Evolutionary conservation across 2,888 invertebrate genomes (phyloP).

Genomic region (Buathra laborator): DNA sequence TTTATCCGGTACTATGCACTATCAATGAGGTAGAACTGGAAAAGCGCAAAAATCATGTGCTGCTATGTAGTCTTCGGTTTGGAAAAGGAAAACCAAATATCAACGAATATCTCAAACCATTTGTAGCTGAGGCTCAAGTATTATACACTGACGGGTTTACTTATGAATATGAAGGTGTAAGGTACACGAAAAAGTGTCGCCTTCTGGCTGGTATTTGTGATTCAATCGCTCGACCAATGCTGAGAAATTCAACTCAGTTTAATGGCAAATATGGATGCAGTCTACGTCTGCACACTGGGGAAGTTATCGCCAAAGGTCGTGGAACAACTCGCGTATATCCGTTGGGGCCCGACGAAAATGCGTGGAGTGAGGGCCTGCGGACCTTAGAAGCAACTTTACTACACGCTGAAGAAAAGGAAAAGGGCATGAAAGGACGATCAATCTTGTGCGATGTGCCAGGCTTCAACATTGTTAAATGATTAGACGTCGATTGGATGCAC

Average conservation of each 20-base stretch:
- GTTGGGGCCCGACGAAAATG: slow-evolving; percentile 5
- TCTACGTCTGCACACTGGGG: slow-evolving; percentile 5
- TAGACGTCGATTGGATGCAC: slow-evolving; percentile 58
- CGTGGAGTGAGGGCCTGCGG: slow-evolving; percentile 41
- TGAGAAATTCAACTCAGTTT: slow-evolving; percentile 4
- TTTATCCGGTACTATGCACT: slow-evolving; percentile 49
- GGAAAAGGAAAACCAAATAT: slow-evolving; percentile 51
- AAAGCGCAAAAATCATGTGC: slow-evolving; percentile 36
- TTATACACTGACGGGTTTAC: slow-evolving; percentile 27
- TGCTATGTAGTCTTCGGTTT: slow-evolving; percentile 45
- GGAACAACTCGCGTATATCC: slow-evolving; percentile 48
- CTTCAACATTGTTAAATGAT: slow-evolving; percentile 42
- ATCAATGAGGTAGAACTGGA: slow-evolving; percentile 45
- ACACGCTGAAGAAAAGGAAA: slow-evolving; percentile 17
- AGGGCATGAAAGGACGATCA: slow-evolving; percentile 52
- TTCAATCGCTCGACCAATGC: neutral
- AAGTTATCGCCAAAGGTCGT: slow-evolving; percentile 21
- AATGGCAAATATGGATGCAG: slow-evolving; percentile 30
- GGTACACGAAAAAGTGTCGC: slow-evolving; percentile 5
- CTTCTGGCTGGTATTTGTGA: slow-evolving; percentile 22
- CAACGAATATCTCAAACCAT: slow-evolving; percentile 49
- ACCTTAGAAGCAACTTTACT: slow-evolving; percentile 27
- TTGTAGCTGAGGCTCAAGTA: slow-evolving; percentile 16
- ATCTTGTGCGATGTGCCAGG: slow-evolving; percentile 17
- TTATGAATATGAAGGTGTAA: neutral